Conservation (phyloP, 2,113 vertebrate genomes). For the Prochilodus magdalenae region DNA sequence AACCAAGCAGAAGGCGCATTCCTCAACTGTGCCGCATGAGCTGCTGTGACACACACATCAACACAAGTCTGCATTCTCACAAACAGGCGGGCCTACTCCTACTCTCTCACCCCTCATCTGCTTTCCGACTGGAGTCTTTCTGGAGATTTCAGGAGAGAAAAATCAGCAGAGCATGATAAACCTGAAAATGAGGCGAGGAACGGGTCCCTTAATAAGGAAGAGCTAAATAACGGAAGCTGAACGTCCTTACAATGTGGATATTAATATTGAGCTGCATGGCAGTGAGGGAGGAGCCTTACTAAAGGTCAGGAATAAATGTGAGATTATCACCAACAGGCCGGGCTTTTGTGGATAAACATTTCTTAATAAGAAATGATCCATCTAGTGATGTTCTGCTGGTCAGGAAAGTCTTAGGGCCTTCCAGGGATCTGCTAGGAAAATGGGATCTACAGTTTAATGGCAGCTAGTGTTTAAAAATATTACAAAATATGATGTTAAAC, state of each 20-base stretch:
- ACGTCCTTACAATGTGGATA: slow-evolving; percentile 49
- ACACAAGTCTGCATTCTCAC: not conserved
- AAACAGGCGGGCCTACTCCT: not conserved
- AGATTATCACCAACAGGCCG: slow-evolving; percentile 51
- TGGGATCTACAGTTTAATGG: not conserved
- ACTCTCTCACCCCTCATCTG: not conserved
- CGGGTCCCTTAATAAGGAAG: slow-evolving; percentile 48
- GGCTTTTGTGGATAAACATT: slow-evolving; percentile 34
- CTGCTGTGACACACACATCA: slow-evolving; percentile 27
- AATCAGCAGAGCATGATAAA: slow-evolving; percentile 35
- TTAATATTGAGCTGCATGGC: slow-evolving; percentile 56
- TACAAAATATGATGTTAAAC: not conserved
- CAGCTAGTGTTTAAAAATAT: not conserved
- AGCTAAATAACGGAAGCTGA: slow-evolving; percentile 48
- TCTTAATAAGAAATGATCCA: slow-evolving; percentile 44
- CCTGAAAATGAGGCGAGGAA: slow-evolving; percentile 36
- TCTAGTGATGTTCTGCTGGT: slow-evolving; percentile 30
- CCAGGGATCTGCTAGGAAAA: not conserved
- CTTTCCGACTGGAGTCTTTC: slow-evolving; percentile 19
- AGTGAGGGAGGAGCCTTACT: slow-evolving; percentile 22
- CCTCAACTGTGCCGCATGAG: slow-evolving; percentile 12
- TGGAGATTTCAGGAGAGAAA: not conserved
- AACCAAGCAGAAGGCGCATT: slow-evolving; percentile 36
- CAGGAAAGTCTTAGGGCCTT: not conserved
- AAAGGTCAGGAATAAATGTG: slow-evolving; percentile 57